Evolutionary conservation across 2,888 invertebrate species (phyloP), one percentile per base, ranked within the genome.

Genomic region (Cerastoderma edule): DNA sequence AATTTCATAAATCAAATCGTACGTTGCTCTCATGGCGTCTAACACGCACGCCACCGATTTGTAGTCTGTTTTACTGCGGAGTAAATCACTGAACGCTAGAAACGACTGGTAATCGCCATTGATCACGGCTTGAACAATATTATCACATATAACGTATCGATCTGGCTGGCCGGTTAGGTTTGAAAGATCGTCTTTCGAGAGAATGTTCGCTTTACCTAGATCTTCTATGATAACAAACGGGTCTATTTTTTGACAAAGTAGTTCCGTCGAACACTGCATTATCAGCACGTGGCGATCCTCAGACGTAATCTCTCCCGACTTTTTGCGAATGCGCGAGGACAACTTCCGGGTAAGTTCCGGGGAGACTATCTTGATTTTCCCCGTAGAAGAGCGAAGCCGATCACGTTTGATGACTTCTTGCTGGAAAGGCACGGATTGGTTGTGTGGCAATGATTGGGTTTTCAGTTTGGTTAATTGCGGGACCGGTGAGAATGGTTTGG

Each of bases 1-100:
- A 60, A 89, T 80, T 65, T 89, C 88, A 44, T 84, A 85, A 30
- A 89, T 85, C 53, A 89, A 80, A 67, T 85, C 83, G 74, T 91
- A 89, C 6, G 90, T 80, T 5, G 85, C 86, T 48, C 86, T 86
- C 86, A 91, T 88, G 39, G 87, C 90, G 56, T 88, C 87, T 22
- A 90, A 76, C 24, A 91, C 80, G 33, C 85, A 85, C 8, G 86
- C 86, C 6, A 92, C 85, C 53, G 87, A 86, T 33, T 74, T 77
- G 65, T 87, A 86, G 22, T 83, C 83, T 4, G 85, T 86, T 1
- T 83, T 78, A 13, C 76, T 67, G 19, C 88, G 74, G 6, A 91
- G 67, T 5, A 81, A 83, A 71, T 88, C 88, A 83, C 90, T 89
- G 84, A 92, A 91, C 0, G 75, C 53, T 8, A 83, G 74, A 67